Evolutionary conservation across 2,113 vertebrate genomes (phyloP).

Genomic region (Castor canadensis): DNA sequence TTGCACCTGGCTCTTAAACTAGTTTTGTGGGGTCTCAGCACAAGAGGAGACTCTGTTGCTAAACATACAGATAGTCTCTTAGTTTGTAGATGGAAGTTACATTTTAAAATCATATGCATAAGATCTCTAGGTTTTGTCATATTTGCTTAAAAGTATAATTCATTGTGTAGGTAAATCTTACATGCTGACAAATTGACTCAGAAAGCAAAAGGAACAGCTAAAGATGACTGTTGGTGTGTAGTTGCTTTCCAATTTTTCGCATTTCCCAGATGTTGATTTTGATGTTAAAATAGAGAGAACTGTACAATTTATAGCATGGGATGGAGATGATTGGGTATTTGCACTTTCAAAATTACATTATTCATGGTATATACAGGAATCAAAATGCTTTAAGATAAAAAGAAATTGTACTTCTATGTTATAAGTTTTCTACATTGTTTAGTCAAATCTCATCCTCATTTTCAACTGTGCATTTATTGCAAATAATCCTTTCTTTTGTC

Average conservation of each 20-base stretch:
- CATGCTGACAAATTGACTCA: slow-evolving; percentile 21
- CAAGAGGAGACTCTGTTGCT: neutral
- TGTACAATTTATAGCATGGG: neutral
- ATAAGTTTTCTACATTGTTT: neutral
- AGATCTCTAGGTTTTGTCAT: slow-evolving; percentile 1
- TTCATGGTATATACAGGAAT: neutral
- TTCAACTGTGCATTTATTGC: neutral
- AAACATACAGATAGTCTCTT: neutral
- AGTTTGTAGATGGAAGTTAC: slow-evolving; percentile 37
- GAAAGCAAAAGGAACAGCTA: slow-evolving; percentile 36
- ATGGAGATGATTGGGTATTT: neutral
- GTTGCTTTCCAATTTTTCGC: neutral
- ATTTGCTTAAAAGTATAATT: slow-evolving; percentile 43
- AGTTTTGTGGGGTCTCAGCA: neutral
- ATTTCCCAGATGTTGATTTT: slow-evolving; percentile 35
- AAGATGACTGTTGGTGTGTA: neutral
- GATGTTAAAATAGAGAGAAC: slow-evolving; percentile 4
- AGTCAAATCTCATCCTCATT: neutral
- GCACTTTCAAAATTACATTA: slow-evolving; percentile 25
- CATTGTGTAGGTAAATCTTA: neutral
- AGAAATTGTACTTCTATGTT: neutral
- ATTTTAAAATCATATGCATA: slow-evolving; percentile 21
- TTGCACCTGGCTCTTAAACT: neutral
- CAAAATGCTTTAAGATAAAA: neutral
- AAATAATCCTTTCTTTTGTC: slow-evolving; percentile 64